Evolutionary conservation across 2,888 invertebrate species (phyloP), one percentile per base, ranked within the genome.

Genomic region (Drosophila villosipedis): DNA sequence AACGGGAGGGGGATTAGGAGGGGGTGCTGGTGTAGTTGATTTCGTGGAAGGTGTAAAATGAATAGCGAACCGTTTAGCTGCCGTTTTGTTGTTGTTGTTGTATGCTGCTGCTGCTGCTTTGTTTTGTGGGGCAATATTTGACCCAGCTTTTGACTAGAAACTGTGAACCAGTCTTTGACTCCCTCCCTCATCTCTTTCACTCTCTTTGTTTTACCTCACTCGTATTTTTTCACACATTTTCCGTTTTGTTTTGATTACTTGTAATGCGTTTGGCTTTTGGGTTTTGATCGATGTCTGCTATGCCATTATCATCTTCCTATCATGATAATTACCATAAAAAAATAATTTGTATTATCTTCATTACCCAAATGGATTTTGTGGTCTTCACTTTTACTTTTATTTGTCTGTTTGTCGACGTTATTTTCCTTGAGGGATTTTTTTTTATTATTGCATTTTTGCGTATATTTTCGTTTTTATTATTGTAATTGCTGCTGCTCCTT

Each of bases 31-130:
- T 47, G 28, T 16, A 22, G 41, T 52, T 71, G 54, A 57, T 82
- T 80, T 84, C 64, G 71, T 83, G 71, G 77, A 79, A 90, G 84
- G 84, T 84, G 84, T 84, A 88, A 84, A 84, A 88, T 85, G 73
- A 84, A 84, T 84, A 90, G 83, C 80, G 62, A 82, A 89, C 54
- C 84, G 73, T 73, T 82, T 78, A 84, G 70, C 54, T 70, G 49
- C 62, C 25, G 22, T 39, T 58, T 49, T 68, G 39, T 64, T 37
- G 28, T 31, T 57, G 30, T 64, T 57, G 28, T 39, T 76, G 41
- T 33, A 3, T 25, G 50, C 25, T 61, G 60, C 43, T 57, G 57
- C 35, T 55, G 50, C n/a, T 58, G 60, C 39, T 31, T 35, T 55
- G 50, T 39, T 65, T 67, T 78, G 64, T 82, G 82, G 79, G 67